Evolutionary conservation across 2,888 invertebrate species (phyloP), one percentile per base, ranked within the genome.

Genomic region (Melipona beecheii): DNA sequence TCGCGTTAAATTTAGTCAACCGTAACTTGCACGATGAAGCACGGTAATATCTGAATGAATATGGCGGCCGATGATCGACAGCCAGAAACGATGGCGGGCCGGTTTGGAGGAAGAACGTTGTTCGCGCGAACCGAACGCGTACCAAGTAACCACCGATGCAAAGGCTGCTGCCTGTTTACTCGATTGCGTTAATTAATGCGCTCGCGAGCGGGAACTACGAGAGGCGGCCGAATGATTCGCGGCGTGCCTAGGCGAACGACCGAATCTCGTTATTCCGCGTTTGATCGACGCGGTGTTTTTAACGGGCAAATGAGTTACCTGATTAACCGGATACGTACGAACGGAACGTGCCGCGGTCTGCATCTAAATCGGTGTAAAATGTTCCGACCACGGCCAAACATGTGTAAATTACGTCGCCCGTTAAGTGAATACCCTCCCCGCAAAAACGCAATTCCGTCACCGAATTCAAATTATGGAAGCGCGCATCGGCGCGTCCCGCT

Each of bases 201-300:
- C 24, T 65, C 75, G 50, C 43, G 72, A 54, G 58, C 65, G 1
- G 62, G 58, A 78, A 73, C 68, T 76, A 66, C 80, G 69, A 58
- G 71, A 62, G 71, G 69, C 69, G 74, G 65, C 43, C 68, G 70
- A 84, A 84, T 87, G 78, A 89, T 84, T 88, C 84, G 64, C 83
- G 80, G 78, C 69, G 73, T 78, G 58, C 69, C 83, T 84, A 84
- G 79, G 83, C 77, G 82, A 81, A 75, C 81, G 85, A 83, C 81
- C 83, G 80, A 86, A 84, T 81, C 81, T 83, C 80, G 81, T 84
- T 85, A 81, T 87, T 73, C 74, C 75, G 75, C 78, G 75, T 80
- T 87, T 88, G 87, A 89, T 89, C 88, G 85, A 81, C 85, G 75
- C 78, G 72, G 73, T 72, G 58, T 81, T 75, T 77, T 81, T 83